These are phyloP conservation scores for Watsonalla cultraria DNA, from an alignment of 2,888 invertebrate species.

Conservation along the genomic window DNA sequence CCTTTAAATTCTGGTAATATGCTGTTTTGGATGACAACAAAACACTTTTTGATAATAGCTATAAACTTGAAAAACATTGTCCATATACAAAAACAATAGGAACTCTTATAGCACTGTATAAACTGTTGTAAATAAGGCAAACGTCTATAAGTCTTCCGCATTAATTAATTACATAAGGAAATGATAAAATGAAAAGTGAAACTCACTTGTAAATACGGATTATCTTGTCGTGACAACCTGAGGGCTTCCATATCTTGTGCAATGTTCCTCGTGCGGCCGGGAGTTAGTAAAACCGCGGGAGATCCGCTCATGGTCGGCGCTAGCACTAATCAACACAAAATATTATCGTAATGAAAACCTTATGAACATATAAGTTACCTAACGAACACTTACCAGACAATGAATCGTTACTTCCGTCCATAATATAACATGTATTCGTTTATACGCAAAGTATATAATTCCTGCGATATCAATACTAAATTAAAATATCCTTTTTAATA, in stretches of 20 bases:
- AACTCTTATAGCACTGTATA: too few species aligned
- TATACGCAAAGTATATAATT: conserved; percentile 8
- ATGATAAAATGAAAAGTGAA: background rate
- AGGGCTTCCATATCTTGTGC: conserved; percentile 92
- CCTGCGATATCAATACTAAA: conserved; percentile 8
- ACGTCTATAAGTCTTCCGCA: conserved; percentile 1
- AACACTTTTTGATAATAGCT: too few species aligned
- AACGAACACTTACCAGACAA: conserved; percentile 49
- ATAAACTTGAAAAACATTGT: too few species aligned
- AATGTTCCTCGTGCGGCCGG: conserved; percentile 86
- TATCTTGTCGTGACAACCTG: conserved; percentile 88
- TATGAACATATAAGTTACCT: background rate
- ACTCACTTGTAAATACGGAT: conserved; percentile 87
- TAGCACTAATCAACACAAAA: conserved; percentile 42
- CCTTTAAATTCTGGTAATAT: too few species aligned
- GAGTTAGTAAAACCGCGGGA: conserved; percentile 83
- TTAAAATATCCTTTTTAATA: too few species aligned
- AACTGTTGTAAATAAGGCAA: background rate
- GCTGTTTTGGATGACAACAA: too few species aligned
- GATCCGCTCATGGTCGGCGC: conserved; percentile 54
- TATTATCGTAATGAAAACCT: conserved; percentile 9
- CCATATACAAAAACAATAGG: too few species aligned
- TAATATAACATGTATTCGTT: conserved; percentile 27
- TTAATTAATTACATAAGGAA: background rate
- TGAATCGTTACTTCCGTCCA: conserved; percentile 68